Evolutionary conservation across 2,888 invertebrate species (phyloP), one percentile per base, ranked within the genome.

Genomic region (Ophion ellenae): DNA sequence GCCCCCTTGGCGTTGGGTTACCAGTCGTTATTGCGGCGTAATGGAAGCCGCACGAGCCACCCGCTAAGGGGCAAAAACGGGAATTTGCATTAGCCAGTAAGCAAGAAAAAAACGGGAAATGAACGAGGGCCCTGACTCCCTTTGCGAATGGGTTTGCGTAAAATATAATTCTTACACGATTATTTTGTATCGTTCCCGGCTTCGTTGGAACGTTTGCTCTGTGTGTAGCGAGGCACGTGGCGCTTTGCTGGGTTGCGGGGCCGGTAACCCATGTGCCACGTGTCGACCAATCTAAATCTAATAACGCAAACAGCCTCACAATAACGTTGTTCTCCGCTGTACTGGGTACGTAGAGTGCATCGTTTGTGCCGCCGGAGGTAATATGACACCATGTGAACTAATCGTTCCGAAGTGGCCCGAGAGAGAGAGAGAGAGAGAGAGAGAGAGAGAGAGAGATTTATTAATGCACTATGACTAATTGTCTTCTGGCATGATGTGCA

Each of bases 371-470:
- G 89, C 85, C 87, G 82, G 87, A 89, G 88, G 91, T 92, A 93
- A 93, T 89, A 90, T 87, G 91, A 93, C 92, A 93, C 93, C 93
- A 93, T 93, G 93, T 93, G 93, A 93, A 93, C 93, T 93, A 93
- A 93, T 93, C 93, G 93, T 86, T 90, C 84, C 89, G 90, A 92
- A 93, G 93, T 93, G 92, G 92, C 90, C 88, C 88, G 24, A 24
- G 24, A 24, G 24, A 24, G 24, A 24, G 24, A 24, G 24, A 24
- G 24, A 24, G 24, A 24, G 24, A 24, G 24, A 24, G 24, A 24
- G 24, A 24, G 24, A 24, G 24, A 24, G 24, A 24, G 24, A 24
- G 24, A 24, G 24, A 24, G 24, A 24, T 24, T 24, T 24, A 24
- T 24, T 24, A 24, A 24, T 24, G 24, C 24, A 24, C 24, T 24